Evolutionary conservation across 2,888 invertebrate species (phyloP), one percentile per base, ranked within the genome.

Genomic region (Apotomis capreana): DNA sequence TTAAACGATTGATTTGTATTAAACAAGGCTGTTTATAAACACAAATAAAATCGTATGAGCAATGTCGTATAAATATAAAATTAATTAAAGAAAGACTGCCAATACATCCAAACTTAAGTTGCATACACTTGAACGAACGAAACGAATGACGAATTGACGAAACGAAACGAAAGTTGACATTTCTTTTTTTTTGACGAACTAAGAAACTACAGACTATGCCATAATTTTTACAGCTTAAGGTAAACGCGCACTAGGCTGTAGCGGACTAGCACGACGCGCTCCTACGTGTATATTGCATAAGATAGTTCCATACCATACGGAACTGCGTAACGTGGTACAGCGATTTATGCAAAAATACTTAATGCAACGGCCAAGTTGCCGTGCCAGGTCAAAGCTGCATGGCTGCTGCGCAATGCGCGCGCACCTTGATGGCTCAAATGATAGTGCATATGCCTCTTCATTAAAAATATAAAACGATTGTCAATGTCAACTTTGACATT

Each of bases 141-240:
- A 40, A 61, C 26, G 26, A 26, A 26, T 26, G 26, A 26, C 26
- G 26, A 26, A 26, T 26, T 26, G 52, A n/a, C 44, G 52, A 60
- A 54, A 59, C 58, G 15, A 46, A 65, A 49, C 13, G 15, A 60
- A 26, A 52, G 64, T 61, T 69, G 69, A 69, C 69, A 57, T 49
- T 55, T 69, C n/a, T 10, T 9, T 8, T 13, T 46, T 40, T 49
- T 49, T 3, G 9, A 49, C 9, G 6, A 6, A 49, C 5, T 49
- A 3, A 49, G 9, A 9, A 49, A 9, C 9, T 49, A 49, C 40
- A 61, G 60, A 61, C 15, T 26, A 61, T 10, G 44, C 44, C 8
- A 3, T 26, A 1, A 26, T 26, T 0, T 26, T 26, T 26, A 26
- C 26, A 26, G 26, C 26, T 26, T 26, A 26, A 26, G 26, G 26